Conservation (phyloP, 1,140 invertebrate genomes). For the Calycopis cecrops region DNA sequence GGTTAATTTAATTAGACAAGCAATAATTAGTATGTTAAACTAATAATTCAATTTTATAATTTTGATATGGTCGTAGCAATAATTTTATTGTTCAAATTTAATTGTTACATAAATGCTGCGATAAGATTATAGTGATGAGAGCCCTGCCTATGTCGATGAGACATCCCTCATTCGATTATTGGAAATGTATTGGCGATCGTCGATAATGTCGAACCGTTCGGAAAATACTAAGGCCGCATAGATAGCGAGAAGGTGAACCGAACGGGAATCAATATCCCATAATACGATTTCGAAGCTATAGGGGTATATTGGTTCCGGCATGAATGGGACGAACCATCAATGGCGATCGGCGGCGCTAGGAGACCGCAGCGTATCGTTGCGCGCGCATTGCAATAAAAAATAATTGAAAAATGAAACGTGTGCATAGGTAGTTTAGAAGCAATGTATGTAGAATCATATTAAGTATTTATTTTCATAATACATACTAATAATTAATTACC, state of each 20-base stretch:
- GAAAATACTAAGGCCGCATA: conserved; percentile 72
- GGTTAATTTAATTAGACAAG: too few species aligned
- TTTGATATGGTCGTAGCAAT: too few species aligned
- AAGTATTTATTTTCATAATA: too few species aligned
- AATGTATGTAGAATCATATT: too few species aligned
- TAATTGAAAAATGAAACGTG: too few species aligned
- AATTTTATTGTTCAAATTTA: too few species aligned
- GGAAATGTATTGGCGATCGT: conserved; percentile 70
- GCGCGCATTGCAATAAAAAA: background rate
- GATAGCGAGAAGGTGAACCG: conserved; percentile 46
- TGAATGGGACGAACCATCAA: background rate
- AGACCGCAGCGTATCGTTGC: background rate
- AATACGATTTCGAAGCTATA: conserved; percentile 55
- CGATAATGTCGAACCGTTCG: conserved; percentile 74
- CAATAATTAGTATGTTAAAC: too few species aligned
- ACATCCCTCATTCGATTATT: conserved; percentile 14
- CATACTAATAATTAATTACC: too few species aligned
- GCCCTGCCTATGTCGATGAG: conserved; percentile 1
- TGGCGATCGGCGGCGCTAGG: too few species aligned
- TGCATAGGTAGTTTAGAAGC: too few species aligned
- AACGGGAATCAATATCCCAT: conserved; percentile 73
- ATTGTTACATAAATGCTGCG: too few species aligned
- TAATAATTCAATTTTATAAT: too few species aligned
- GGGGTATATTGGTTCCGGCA: conserved; percentile 41
- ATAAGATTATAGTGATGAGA: background rate